These are phyloP conservation scores for Aleiodes sp. DNA, from an alignment of 1,140 invertebrate species.

Conservation along the genomic window DNA sequence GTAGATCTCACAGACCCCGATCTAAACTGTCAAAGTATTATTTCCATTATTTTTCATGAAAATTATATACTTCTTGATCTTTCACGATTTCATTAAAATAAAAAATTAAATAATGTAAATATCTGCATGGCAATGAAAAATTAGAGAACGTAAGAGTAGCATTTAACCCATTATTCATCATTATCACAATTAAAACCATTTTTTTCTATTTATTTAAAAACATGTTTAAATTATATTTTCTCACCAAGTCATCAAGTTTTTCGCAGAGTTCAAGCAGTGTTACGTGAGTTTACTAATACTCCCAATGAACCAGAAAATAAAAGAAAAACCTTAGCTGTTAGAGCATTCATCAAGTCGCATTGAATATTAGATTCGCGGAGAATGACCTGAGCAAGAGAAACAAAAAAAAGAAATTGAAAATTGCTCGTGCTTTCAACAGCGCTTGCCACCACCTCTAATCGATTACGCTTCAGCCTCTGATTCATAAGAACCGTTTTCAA, in stretches of 20 bases:
- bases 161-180: neutral
- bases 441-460: slow-evolving; percentile 32
- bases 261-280: slow-evolving; percentile 60
- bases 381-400: slow-evolving; percentile 32
- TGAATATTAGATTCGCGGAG: slow-evolving; percentile 33
- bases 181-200: neutral
- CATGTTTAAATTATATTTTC: slow-evolving; percentile 46
- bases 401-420: neutral
- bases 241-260: slow-evolving; percentile 32
- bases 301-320: neutral
- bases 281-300: slow-evolving; percentile 55
- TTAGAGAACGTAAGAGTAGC: neutral
- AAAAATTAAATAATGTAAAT: slow-evolving; percentile 31
- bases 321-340: slow-evolving; percentile 11
- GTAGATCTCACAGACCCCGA: slow-evolving; percentile 16
- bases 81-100: slow-evolving; percentile 58
- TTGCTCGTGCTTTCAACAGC: slow-evolving; percentile 26
- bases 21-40: slow-evolving; percentile 25
- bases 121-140: neutral
- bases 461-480: slow-evolving; percentile 25
- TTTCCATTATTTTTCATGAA: neutral
- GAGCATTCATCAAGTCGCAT: neutral
- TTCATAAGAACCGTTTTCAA: neutral
- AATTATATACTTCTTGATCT: slow-evolving; percentile 2
- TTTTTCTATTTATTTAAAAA: slow-evolving; percentile 41